phyloP scores from a whole-genome alignment of 2,888 invertebrate species.

The Ferdinandea cuprea region DNA sequence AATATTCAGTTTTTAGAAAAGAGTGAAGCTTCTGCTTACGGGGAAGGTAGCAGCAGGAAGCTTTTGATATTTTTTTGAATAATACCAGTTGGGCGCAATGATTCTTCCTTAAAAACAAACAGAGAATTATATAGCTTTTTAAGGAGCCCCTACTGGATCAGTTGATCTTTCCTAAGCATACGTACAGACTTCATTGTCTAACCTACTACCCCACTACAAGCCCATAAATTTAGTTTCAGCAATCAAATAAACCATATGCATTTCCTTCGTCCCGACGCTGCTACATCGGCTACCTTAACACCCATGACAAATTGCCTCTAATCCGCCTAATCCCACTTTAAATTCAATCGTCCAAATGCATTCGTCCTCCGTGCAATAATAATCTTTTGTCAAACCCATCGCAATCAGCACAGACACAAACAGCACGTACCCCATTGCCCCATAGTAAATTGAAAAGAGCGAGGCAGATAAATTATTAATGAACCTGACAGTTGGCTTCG shows the following conservation, averaged over 20 bases:
- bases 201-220: background rate
- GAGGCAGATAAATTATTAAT: slow-evolving; percentile 35
- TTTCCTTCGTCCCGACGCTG: background rate
- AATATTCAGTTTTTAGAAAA: slow-evolving; percentile 1
- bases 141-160: too few species aligned
- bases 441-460: slow-evolving; percentile 4
- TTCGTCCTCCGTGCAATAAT: slow-evolving; percentile 22
- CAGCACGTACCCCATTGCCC: background rate
- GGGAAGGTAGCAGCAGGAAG: too few species aligned
- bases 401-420: slow-evolving; percentile 13
- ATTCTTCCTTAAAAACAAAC: too few species aligned
- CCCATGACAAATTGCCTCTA: background rate
- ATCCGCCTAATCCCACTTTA: slow-evolving; percentile 31
- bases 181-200: too few species aligned
- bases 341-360: slow-evolving; percentile 4
- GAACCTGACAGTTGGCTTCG: slow-evolving; percentile 50
- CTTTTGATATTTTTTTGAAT: too few species aligned
- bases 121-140: too few species aligned
- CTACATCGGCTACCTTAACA: slow-evolving; percentile 21
- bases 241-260: background rate
- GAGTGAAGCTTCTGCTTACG: too few species aligned
- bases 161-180: too few species aligned
- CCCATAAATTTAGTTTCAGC: background rate
- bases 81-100: too few species aligned
- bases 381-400: slow-evolving; percentile 26